A percentile compares a stretch with the other conserved stretches of the same genome.
phyloP scores from a whole-genome alignment of 2,113 vertebrate genomes.

The Picathartes gymnocephalus region DNA sequence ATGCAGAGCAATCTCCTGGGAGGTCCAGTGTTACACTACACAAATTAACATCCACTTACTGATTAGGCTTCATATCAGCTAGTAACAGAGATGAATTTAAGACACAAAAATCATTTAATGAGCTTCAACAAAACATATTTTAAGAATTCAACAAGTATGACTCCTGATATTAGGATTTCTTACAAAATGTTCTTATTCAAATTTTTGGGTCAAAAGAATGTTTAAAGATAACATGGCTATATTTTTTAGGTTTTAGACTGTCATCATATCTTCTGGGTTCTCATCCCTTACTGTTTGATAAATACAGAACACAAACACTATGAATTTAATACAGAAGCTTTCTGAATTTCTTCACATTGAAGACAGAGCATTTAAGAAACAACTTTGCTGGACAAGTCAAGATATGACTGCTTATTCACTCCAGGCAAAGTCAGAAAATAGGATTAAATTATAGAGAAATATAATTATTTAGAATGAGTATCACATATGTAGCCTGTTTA shows the following conservation, averaged over 20 bases:
- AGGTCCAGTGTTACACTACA: background rate
- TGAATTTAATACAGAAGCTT: background rate
- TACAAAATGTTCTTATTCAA: background rate
- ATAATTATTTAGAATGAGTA: background rate
- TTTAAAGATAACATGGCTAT: background rate
- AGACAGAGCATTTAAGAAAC: background rate
- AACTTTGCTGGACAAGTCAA: background rate
- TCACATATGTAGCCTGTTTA: background rate
- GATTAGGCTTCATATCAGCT: background rate
- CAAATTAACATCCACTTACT: background rate
- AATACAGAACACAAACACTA: too few species aligned
- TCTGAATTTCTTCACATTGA: background rate
- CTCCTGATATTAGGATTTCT: background rate
- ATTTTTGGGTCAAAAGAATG: background rate
- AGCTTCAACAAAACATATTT: background rate
- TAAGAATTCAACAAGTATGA: background rate
- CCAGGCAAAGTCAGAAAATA: background rate
- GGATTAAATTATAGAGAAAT: background rate
- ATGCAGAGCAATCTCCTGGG: background rate
- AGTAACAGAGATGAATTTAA: background rate
- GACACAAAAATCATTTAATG: background rate
- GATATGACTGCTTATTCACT: background rate
- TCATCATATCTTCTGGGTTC: too few species aligned
- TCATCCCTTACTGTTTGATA: too few species aligned
- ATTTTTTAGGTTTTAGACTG: background rate